Evolutionary conservation across 2,888 invertebrate species (phyloP).

Genomic region (Lasioglossum villosulum): DNA sequence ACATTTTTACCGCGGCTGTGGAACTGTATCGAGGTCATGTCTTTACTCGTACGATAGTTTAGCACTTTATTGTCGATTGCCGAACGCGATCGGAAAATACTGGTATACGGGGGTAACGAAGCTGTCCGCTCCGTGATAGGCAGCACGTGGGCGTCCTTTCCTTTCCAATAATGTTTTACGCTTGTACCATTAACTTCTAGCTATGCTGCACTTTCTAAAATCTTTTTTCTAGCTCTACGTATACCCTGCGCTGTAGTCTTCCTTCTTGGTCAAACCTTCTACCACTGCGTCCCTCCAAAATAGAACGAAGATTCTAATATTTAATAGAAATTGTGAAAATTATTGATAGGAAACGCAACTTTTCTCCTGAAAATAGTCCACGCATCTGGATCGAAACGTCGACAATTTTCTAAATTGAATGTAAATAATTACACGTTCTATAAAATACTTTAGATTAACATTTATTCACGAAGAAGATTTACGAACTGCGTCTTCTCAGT

Average conservation of each 20-base stretch:
- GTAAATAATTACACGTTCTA: background rate
- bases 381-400: no score
- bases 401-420: no score
- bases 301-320: background rate
- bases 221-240: background rate
- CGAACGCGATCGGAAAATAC: conserved; percentile 56
- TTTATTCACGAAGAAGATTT: background rate
- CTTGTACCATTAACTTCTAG: conserved; percentile 44
- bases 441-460: background rate
- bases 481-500: background rate
- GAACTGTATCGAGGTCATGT: background rate
- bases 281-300: background rate
- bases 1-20: background rate
- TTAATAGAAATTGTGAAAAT: no score
- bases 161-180: conserved; percentile 54
- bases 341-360: no score
- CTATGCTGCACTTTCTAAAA: conserved; percentile 46
- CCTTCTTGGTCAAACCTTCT: background rate
- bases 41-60: conserved; percentile 28
- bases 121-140: conserved; percentile 56
- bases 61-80: conserved; percentile 33
- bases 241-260: background rate
- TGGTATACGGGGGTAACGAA: conserved; percentile 53
- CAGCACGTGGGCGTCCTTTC: conserved; percentile 55
- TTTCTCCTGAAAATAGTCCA: no score